A percentile compares a stretch with the other conserved stretches of the same genome.
Conservation (phyloP, 2,797 vertebrate species). For the Euphonia xanthogaster region DNA sequence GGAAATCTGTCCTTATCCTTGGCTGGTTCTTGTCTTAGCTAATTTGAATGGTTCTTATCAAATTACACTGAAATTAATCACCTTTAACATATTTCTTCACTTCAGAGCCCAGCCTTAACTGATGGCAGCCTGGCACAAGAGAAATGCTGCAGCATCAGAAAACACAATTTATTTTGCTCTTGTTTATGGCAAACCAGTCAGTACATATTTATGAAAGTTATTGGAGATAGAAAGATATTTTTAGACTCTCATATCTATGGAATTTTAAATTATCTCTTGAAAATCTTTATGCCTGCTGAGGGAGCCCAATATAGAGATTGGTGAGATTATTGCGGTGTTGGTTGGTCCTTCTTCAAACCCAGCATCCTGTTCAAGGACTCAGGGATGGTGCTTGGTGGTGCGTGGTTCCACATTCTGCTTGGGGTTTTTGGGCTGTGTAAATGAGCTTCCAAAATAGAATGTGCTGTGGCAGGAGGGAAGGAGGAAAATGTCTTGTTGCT, state of each 20-base stretch:
- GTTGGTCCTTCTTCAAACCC: background rate
- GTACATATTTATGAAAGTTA: background rate
- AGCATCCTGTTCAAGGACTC: background rate
- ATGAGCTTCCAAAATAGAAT: conserved; percentile 56
- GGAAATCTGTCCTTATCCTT: background rate
- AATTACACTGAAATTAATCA: background rate
- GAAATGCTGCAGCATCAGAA: background rate
- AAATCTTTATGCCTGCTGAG: background rate
- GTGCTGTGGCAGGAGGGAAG: conserved; percentile 36
- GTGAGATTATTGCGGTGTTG: background rate
- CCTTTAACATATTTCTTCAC: background rate
- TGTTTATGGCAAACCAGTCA: background rate
- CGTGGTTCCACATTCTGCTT: conserved; percentile 4
- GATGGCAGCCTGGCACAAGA: background rate
- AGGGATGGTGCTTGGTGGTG: background rate
- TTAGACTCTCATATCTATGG: background rate
- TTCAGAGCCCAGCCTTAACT: background rate
- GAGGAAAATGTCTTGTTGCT: conserved; percentile 50
- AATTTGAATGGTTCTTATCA: background rate
- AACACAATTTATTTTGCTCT: background rate
- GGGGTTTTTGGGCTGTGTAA: conserved; percentile 37
- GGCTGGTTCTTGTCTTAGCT: background rate
- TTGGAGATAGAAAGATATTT: background rate
- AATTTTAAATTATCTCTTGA: background rate
- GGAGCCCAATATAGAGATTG: background rate